Evolutionary conservation across 2,888 invertebrate species (phyloP), one percentile per base, ranked within the genome.

Genomic region (Prenolepis imparis): DNA sequence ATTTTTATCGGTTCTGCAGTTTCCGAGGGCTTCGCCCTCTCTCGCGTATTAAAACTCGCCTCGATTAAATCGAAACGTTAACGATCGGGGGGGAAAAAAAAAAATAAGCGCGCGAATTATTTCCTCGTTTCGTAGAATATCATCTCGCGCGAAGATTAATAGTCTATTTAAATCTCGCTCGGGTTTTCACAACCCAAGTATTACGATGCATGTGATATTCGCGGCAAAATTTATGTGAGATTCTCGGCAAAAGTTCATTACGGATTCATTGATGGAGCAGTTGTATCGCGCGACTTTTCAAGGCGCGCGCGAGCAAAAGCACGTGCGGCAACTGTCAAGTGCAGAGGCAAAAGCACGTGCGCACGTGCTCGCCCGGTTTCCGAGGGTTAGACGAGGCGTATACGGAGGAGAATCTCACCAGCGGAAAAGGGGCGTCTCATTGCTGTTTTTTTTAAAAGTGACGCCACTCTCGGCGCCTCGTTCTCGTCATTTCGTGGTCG

Each of bases 281-380:
- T 24, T 39, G 28, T 28, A 78, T 41, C 55, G n/a, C 24, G 68
- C 41, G 32, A 44, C 57, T 68, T 36, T 4, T 21, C 39, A n/a
- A 44, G 36, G 18, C 36, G 36, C 57, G 2, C 28, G 28, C 28
- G 28, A 28, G 28, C 28, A 28, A 28, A 28, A 75, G 28, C 77
- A 78, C 72, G 72, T 78, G 78, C 78, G 44, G 59, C 72, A 21
- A 48, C 28, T 24, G 41, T 36, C 78, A 32, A 41, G 57, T 59
- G 57, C 70, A 70, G 36, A 36, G 5, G 36, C 28, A 78, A n/a
- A 18, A n/a, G 21, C 57, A 39, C 36, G 36, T 41, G 68, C 18
- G 8, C 68, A 70, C 59, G 57, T 68, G 57, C 57, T 15, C 28
- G 28, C 28, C 9, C 32, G 70, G 32, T 80, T 78, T 72, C 59